phyloP scores from a whole-genome alignment of 2,888 invertebrate genomes.

The Hypselothyrea guttata region DNA sequence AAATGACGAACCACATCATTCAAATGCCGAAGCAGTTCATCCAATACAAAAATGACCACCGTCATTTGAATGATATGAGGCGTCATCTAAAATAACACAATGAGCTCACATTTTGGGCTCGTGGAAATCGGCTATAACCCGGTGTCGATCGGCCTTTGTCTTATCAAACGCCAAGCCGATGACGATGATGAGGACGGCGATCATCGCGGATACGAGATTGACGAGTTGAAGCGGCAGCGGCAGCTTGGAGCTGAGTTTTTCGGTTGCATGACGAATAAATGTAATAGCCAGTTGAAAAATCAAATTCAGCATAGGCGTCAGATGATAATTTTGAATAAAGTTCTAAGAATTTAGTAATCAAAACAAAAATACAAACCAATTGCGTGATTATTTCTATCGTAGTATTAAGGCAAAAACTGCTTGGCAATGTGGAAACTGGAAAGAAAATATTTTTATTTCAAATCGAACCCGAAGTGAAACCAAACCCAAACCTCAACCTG shows the following conservation, averaged over 20 bases:
- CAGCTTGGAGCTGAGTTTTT: background rate
- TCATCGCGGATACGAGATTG: too few relatives aligned
- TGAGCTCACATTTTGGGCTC: too few relatives aligned
- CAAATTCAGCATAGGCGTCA: slow-evolving; percentile 55
- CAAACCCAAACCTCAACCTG: too few relatives aligned
- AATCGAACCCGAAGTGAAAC: too few relatives aligned
- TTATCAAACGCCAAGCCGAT: background rate
- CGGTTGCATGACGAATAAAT: slow-evolving; percentile 31
- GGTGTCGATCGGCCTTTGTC: slow-evolving; percentile 22
- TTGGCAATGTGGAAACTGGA: too few relatives aligned
- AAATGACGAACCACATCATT: too few relatives aligned
- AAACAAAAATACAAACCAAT: slow-evolving; percentile 57
- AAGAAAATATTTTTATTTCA: too few relatives aligned
- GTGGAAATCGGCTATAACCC: slow-evolving; percentile 25
- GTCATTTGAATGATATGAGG: too few relatives aligned
- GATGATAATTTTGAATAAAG: slow-evolving; percentile 78
- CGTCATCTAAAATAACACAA: too few relatives aligned
- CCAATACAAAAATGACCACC: too few relatives aligned
- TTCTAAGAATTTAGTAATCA: slow-evolving; percentile 80
- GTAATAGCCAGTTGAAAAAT: slow-evolving; percentile 34
- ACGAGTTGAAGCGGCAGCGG: background rate
- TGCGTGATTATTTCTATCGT: slow-evolving; percentile 11
- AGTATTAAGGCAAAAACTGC: slow-evolving; percentile 1
- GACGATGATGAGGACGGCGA: background rate
- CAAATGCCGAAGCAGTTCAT: too few relatives aligned